These are phyloP conservation scores for Rhodeus uyekii DNA, from an alignment of 2,797 vertebrate species.

Conservation along the genomic window DNA sequence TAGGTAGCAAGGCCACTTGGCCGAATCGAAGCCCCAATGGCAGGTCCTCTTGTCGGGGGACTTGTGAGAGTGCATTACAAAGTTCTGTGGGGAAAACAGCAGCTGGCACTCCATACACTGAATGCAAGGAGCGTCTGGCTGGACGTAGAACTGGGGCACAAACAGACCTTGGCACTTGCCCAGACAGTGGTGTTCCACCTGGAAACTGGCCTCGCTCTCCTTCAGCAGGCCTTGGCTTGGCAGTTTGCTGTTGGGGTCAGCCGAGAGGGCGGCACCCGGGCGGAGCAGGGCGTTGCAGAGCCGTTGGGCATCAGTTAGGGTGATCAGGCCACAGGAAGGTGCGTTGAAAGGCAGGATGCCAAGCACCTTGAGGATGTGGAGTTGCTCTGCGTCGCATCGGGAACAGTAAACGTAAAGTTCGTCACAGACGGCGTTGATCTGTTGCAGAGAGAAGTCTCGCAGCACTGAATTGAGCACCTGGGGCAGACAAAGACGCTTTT, in stretches of 20 bases:
- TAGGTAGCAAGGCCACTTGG: conserved; percentile 98
- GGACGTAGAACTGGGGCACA: conserved; percentile 92
- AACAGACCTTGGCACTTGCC: conserved; percentile 98
- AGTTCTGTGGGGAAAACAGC: conserved; percentile 95
- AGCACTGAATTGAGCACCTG: conserved; percentile 98
- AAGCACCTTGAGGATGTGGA: conserved; percentile 96
- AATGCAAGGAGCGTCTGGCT: conserved; percentile 90
- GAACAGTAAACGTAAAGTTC: conserved; percentile 98
- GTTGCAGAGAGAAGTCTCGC: conserved; percentile 95
- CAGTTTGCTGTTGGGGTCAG: conserved; percentile 80
- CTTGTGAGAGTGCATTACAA: conserved; percentile 97
- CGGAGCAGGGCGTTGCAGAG: conserved; percentile 94
- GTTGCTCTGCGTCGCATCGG: conserved; percentile 92
- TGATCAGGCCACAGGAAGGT: conserved; percentile 96
- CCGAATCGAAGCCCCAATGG: conserved; percentile 98
- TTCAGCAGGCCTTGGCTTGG: conserved; percentile 86
- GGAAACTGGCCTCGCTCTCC: conserved; percentile 91
- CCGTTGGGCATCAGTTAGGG: conserved; percentile 95
- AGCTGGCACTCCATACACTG: conserved; percentile 95
- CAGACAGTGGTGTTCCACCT: conserved; percentile 96
- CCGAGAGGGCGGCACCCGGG: conserved; percentile 83
- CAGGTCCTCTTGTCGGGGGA: conserved; percentile 98
- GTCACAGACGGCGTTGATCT: conserved; percentile 96
- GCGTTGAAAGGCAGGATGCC: conserved; percentile 97
- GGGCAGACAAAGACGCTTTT: conserved; percentile 96